A percentile compares a stretch with the other conserved stretches of the same genome.
Conservation (phyloP, 2,113 vertebrate genomes). For the Rhynchopsitta pachyrhyncha region DNA sequence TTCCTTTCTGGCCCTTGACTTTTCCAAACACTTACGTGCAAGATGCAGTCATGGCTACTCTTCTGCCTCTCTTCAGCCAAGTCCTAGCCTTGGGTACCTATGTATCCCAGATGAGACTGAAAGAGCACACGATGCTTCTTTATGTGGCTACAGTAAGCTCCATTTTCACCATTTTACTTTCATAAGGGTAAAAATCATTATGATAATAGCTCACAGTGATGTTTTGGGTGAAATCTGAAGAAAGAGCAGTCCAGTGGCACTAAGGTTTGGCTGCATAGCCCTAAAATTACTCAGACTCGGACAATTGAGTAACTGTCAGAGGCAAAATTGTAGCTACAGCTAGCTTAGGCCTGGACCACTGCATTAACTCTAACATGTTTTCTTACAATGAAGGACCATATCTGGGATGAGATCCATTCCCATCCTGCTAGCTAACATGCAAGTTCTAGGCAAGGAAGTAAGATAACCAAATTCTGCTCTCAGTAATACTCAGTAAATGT, state of each 20-base stretch:
- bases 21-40: not conserved
- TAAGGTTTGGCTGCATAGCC: not conserved
- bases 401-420: not conserved
- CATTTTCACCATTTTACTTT: not conserved
- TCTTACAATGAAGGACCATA: not conserved
- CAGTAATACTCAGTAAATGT: not conserved
- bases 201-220: not conserved
- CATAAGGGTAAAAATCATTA: not conserved
- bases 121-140: not conserved
- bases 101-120: not conserved
- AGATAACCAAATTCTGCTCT: not conserved
- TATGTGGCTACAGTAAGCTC: not conserved
- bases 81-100: not conserved
- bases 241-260: not conserved
- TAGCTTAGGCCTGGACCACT: not conserved
- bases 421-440: not conserved
- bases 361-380: not conserved
- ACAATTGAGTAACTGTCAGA: not conserved
- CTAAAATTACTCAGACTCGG: not conserved
- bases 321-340: not conserved
- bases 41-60: not conserved
- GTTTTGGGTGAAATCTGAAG: not conserved
- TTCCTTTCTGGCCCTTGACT: not conserved
- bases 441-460: not conserved
- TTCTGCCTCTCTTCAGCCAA: not conserved